These are phyloP conservation scores for Capromys pilorides DNA, from an alignment of 2,797 vertebrate species.

Conservation along the genomic window DNA sequence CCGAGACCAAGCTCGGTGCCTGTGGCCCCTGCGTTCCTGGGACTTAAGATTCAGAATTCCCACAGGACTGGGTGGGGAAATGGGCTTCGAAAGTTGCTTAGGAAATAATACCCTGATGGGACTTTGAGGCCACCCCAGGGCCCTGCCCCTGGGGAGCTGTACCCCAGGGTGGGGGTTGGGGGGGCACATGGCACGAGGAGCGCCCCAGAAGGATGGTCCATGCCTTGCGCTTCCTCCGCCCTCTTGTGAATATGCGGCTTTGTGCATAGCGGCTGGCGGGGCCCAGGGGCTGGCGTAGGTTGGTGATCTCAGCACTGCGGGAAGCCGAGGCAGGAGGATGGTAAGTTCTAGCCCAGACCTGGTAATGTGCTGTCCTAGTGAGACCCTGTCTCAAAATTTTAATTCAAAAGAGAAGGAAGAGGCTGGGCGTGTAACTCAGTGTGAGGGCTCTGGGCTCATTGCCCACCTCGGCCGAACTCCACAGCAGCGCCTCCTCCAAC, in stretches of 20 bases:
- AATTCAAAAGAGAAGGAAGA: background rate
- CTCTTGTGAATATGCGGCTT: too few species aligned
- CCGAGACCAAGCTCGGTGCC: accelerated
- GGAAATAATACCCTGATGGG: background rate
- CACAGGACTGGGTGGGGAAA: too few species aligned
- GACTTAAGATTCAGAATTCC: background rate
- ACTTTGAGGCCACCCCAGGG: background rate
- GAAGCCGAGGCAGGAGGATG: background rate
- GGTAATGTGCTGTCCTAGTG: background rate
- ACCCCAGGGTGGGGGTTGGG: too few species aligned
- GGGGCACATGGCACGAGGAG: too few species aligned
- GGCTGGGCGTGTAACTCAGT: background rate
- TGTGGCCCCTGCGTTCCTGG: accelerated
- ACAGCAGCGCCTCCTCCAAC: background rate
- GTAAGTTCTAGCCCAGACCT: background rate
- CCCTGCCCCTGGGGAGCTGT: background rate
- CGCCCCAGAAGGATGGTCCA: background rate
- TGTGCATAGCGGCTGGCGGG: background rate
- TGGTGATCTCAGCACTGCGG: background rate
- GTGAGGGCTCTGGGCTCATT: background rate
- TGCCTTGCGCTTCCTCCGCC: background rate
- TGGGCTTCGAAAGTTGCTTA: background rate
- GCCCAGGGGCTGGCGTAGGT: background rate
- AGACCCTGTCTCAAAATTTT: background rate
- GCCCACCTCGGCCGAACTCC: background rate